A percentile compares a stretch with the other conserved stretches of the same genome.
These are phyloP conservation scores for Pterocles orientalis DNA, from an alignment of 2,113 vertebrate genomes.

Conservation along the genomic window DNA sequence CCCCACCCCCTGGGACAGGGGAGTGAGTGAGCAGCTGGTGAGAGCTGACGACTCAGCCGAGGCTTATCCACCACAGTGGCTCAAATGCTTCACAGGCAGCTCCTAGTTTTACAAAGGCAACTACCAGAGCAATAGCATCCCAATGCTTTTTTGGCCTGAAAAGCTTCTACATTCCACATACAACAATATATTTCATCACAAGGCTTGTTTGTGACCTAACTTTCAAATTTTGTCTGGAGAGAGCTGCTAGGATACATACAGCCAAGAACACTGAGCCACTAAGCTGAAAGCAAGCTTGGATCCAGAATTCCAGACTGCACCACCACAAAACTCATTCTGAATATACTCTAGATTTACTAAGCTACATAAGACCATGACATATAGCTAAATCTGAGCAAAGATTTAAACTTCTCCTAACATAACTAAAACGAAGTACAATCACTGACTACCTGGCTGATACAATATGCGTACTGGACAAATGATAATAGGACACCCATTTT, in stretches of 20 bases:
- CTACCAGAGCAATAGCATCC: neutral
- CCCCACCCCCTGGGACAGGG: fast-evolving
- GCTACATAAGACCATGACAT: fast-evolving
- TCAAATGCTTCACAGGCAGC: neutral
- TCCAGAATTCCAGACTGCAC: neutral
- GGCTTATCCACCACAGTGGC: neutral
- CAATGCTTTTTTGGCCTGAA: neutral
- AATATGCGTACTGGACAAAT: neutral
- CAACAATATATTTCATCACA: neutral
- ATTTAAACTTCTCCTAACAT: neutral
- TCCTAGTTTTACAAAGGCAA: neutral
- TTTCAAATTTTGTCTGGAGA: neutral
- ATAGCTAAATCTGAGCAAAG: neutral
- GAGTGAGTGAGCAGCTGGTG: neutral
- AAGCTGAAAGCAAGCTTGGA: neutral
- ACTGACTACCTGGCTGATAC: neutral
- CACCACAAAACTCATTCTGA: neutral
- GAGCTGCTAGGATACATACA: neutral
- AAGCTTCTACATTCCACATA: neutral
- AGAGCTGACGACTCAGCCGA: neutral
- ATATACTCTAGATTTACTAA: neutral
- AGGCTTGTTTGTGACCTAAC: neutral
- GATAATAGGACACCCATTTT: neutral
- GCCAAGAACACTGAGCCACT: neutral
- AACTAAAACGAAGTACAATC: neutral